Percentiles rank a stretch among this genome's conserved stretches.
Evolutionary conservation across 2,113 vertebrate genomes (phyloP).

Genomic region (Eulemur macaco): DNA sequence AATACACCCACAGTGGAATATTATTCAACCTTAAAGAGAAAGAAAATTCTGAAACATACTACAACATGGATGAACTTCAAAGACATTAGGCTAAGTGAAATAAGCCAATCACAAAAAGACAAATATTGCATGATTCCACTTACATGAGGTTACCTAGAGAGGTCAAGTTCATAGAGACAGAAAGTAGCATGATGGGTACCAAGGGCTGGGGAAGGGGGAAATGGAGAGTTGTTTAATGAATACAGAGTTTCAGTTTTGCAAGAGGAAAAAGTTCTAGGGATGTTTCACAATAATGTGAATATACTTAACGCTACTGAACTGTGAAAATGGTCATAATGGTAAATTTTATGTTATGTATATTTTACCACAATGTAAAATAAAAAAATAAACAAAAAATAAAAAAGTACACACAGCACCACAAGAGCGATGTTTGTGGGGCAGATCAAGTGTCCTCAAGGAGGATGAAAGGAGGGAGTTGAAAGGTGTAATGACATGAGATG

Average conservation of each 20-base stretch:
- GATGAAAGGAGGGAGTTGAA: not conserved
- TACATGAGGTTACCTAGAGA: too few relatives aligned
- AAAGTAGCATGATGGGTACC: not conserved
- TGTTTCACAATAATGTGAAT: not conserved
- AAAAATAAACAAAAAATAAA: not conserved
- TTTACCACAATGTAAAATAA: slow-evolving; percentile 5
- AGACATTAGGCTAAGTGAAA: not conserved
- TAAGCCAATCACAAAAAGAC: not conserved
- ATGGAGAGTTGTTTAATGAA: not conserved
- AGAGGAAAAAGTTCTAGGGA: not conserved
- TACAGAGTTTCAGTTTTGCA: not conserved
- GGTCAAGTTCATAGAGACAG: not conserved
- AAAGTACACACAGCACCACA: not conserved
- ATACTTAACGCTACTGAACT: not conserved
- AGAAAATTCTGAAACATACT: not conserved
- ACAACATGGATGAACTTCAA: not conserved
- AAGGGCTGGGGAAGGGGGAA: not conserved
- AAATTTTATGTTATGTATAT: not conserved
- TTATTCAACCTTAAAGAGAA: not conserved
- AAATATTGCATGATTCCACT: not conserved
- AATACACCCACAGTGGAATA: not conserved
- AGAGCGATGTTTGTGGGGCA: not conserved
- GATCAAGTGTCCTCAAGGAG: not conserved
- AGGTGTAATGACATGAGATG: not conserved
- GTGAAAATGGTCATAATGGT: not conserved